Evolutionary conservation across 2,113 vertebrate genomes (phyloP), one percentile per base, ranked within the genome.

Genomic region (Elephantulus edwardii): DNA sequence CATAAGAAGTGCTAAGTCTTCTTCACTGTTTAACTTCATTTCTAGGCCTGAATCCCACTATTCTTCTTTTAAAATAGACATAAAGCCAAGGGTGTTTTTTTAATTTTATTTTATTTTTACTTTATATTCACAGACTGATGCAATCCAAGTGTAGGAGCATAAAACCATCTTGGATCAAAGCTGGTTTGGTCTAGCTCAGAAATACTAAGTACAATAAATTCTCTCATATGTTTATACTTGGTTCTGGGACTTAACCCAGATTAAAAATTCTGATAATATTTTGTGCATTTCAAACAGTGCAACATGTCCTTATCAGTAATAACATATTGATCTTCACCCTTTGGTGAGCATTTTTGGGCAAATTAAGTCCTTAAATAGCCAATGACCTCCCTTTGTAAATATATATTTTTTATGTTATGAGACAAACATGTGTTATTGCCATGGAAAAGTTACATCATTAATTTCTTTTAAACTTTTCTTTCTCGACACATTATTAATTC

Each of bases 361-460:
- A 92, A 82, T 76, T n/a, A 93, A 89, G 26, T 33, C 89, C 79
- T 88, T 89, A 94, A 77, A 91, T 88, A 85, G 91, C 14, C 38
- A 92, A 26, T 74, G 28, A 91, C 30, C 20, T 40, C 38, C 33
- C 78, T 86, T 30, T 85, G 0, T 78, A 70, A 86, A n/a, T 48
- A 35, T 35, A 30, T 54, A 19, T 68, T 46, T 82, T 75, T 13
- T 56, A 81, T 83, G 28, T 80, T 89, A n/a, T 35, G 79, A 52
- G 62, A n/a, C 16, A 91, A 90, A 85, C 93, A 5, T 84, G 48
- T 92, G 24, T 52, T 75, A 33, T 80, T 88, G 54, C 86, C 86
- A 77, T 77, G 87, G 84, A 91, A 90, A 94, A 83, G 22, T 83
- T 77, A 72, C 12, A 64, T 83, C 62, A 77, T 85, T 91, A 82